Evolutionary conservation across 2,888 invertebrate genomes (phyloP).

Genomic region (Teleogryllus oceanicus): DNA sequence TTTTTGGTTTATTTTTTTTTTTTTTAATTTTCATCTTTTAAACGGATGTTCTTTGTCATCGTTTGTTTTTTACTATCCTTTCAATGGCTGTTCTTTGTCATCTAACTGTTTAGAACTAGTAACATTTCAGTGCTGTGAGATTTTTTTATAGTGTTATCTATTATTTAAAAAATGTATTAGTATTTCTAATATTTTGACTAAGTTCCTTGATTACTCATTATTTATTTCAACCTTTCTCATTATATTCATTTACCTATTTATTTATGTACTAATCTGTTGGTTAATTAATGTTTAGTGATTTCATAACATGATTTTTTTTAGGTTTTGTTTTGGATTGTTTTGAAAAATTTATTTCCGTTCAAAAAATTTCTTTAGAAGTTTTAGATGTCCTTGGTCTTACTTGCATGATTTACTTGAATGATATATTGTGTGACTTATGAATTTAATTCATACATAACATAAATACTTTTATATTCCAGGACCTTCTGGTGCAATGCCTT

Average conservation of each 20-base stretch:
- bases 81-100: too few relatives aligned
- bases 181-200: background rate
- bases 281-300: background rate
- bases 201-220: too few relatives aligned
- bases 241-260: too few relatives aligned
- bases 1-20: too few relatives aligned
- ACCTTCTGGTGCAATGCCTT: slow-evolving; percentile 73
- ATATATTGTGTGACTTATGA: background rate
- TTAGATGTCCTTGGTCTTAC: background rate
- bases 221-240: too few relatives aligned
- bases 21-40: too few relatives aligned
- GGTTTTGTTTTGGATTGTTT: background rate
- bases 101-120: too few relatives aligned
- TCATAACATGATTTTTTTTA: background rate
- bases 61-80: too few relatives aligned
- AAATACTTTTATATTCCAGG: slow-evolving; percentile 49
- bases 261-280: too few relatives aligned
- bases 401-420: background rate
- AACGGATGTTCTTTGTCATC: too few relatives aligned
- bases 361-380: background rate
- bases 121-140: too few relatives aligned
- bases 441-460: background rate
- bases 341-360: background rate
- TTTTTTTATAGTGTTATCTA: too few relatives aligned
- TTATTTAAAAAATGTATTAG: background rate